A percentile compares a stretch with the other conserved stretches of the same genome.
Evolutionary conservation across 2,888 invertebrate species (phyloP).

Genomic region (Synergus laeviventris): DNA sequence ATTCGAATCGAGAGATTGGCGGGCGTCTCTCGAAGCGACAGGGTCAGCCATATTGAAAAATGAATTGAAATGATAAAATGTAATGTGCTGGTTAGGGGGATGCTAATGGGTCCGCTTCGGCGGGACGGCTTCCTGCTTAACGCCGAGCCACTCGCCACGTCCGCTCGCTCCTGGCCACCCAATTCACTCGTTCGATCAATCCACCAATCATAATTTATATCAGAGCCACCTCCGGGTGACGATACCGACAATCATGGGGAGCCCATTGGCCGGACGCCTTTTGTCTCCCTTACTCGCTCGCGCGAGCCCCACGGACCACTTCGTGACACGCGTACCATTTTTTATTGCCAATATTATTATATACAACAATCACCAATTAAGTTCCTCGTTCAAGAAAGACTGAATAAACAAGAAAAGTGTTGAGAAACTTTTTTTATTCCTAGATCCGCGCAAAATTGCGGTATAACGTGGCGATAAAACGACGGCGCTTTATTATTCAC

Average conservation of each 20-base stretch:
- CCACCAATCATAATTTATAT: slow-evolving; percentile 76
- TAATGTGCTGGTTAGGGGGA: slow-evolving; percentile 71
- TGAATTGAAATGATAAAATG: slow-evolving; percentile 74
- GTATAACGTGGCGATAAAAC: not conserved
- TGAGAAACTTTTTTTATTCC: not conserved
- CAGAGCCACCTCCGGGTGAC: slow-evolving; percentile 76
- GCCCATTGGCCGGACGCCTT: slow-evolving; percentile 63
- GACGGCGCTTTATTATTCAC: slow-evolving; percentile 21
- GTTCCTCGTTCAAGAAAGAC: not conserved
- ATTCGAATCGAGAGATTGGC: slow-evolving; percentile 41
- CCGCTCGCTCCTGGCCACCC: slow-evolving; percentile 58
- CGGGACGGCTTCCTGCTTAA: slow-evolving; percentile 79
- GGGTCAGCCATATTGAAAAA: slow-evolving; percentile 70
- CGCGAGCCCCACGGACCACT: slow-evolving; percentile 21
- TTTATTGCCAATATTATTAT: not conserved
- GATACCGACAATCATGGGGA: slow-evolving; percentile 70
- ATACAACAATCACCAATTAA: too few species aligned
- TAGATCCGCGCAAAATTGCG: slow-evolving; percentile 2
- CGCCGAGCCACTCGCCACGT: slow-evolving; percentile 73
- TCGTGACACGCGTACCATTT: slow-evolving; percentile 33
- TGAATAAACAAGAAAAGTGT: not conserved
- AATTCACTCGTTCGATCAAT: slow-evolving; percentile 64
- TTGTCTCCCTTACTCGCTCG: slow-evolving; percentile 48
- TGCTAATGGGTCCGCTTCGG: slow-evolving; percentile 78
- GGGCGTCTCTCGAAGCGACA: slow-evolving; percentile 45